phyloP scores from a whole-genome alignment of 2,113 vertebrate species.

The Mobula hypostoma region DNA sequence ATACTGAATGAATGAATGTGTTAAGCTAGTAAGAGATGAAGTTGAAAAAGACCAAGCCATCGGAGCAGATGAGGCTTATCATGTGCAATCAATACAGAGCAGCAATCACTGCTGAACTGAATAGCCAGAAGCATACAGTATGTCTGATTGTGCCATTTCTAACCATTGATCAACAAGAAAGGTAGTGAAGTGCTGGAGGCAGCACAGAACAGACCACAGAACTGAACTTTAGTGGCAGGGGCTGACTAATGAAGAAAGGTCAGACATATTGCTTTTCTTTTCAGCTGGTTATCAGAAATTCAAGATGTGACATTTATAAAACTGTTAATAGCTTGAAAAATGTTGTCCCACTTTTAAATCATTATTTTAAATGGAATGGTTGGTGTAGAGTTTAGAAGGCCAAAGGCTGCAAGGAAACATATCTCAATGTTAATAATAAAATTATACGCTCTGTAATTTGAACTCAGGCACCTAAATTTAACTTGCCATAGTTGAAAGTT shows the following conservation, averaged over 20 bases:
- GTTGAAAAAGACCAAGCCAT: background rate
- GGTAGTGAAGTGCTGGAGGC: background rate
- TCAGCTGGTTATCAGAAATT: background rate
- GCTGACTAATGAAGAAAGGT: background rate
- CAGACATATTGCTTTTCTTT: background rate
- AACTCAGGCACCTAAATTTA: background rate
- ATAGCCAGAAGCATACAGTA: background rate
- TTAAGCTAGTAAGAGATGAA: background rate
- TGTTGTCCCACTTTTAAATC: background rate
- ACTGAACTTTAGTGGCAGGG: background rate
- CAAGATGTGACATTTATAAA: background rate
- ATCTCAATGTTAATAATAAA: background rate
- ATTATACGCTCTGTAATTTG: background rate
- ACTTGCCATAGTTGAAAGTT: background rate
- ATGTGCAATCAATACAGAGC: background rate
- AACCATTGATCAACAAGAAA: background rate
- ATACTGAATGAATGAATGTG: background rate
- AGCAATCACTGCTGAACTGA: background rate
- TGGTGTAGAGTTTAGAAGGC: background rate
- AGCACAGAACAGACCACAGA: background rate
- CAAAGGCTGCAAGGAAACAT: background rate
- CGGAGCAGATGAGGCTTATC: background rate
- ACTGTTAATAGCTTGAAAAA: background rate
- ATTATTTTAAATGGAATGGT: background rate
- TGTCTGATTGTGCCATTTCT: background rate